Evolutionary conservation across 2,113 vertebrate genomes (phyloP), one percentile per base, ranked within the genome.

Genomic region (Sceloporus tristichus): DNA sequence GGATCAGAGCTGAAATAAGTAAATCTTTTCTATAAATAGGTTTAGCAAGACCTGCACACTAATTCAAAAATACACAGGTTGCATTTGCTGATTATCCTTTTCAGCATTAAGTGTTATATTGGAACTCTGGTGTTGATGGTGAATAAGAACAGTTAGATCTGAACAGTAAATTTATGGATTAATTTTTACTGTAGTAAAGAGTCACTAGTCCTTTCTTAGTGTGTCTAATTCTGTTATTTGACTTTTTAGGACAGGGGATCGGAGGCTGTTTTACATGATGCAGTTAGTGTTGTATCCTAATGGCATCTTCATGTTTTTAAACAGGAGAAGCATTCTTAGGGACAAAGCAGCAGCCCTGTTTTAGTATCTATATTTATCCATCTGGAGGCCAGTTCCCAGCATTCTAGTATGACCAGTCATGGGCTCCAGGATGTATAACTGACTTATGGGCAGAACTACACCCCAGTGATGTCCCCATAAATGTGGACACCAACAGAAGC

Each of bases 21-120:
- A 86, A 53, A 86, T 86, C 62, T 66, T 53, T 21, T 78, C 68
- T 85, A 77, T 70, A 79, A 48, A 86, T 79, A 78, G 85, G 70
- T 84, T 56, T 86, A 79, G 62, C 62, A 53, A n/a, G 62, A 27
- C 16, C 77, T 78, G 59, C 78, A 5, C 19, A 78, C 40, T n/a
- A 86, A 68, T 9, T 66, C 62, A 77, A 77, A 84, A 85, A 66
- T 85, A 77, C 38, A 77, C 27, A n/a, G 73, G 38, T 85, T 77
- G 56, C 56, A 86, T 78, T 79, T 42, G n/a, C 38, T 78, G 68
- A 27, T 85, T 85, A 34, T 68, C 27, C 27, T 66, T 66, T 70
- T 34, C 42, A 53, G 29, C 48, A 29, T 23, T 79, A 27, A 1
- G 34, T 53, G 1, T 53, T 42, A 53, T 79, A 53, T 54, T 42